A percentile compares a stretch with the other conserved stretches of the same genome.
phyloP scores from a whole-genome alignment of 2,888 invertebrate species.

The Octodonta nipae region DNA sequence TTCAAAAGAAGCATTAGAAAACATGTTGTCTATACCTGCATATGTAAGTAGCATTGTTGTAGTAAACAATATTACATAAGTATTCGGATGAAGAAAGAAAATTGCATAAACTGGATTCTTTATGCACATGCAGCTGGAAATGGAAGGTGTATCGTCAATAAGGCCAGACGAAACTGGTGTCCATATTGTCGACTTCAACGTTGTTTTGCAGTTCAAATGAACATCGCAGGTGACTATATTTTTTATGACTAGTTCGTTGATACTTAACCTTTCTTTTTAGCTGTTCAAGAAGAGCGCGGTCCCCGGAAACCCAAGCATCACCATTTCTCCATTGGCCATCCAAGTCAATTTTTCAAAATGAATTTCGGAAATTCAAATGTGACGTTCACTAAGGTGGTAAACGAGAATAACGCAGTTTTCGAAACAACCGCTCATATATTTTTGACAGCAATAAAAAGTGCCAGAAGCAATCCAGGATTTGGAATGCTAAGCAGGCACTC shows the following conservation, averaged over 20 bases:
- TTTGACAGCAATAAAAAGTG: slow-evolving; percentile 42
- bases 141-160: slow-evolving; percentile 63
- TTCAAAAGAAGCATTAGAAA: slow-evolving; percentile 72
- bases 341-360: slow-evolving; percentile 5
- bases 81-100: not conserved
- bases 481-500: slow-evolving; percentile 36
- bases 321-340: slow-evolving; percentile 4
- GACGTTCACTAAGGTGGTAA: not conserved
- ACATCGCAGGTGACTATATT: slow-evolving; percentile 46
- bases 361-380: not conserved
- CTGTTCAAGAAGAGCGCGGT: slow-evolving; percentile 75
- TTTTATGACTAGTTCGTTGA: not conserved
- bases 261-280: slow-evolving; percentile 32
- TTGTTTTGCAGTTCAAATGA: slow-evolving; percentile 67
- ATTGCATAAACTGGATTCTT: not conserved
- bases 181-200: slow-evolving; percentile 68
- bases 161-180: slow-evolving; percentile 76
- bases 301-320: slow-evolving; percentile 44
- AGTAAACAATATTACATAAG: not conserved
- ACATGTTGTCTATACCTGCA: slow-evolving; percentile 61
- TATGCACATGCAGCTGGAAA: slow-evolving; percentile 44
- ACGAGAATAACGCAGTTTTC: slow-evolving; percentile 30
- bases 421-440: slow-evolving; percentile 48
- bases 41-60: slow-evolving; percentile 41
- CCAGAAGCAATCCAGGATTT: slow-evolving; percentile 43